These are phyloP conservation scores for Trialeurodes vaporariorum DNA, from an alignment of 1,140 invertebrate species.

Conservation along the genomic window DNA sequence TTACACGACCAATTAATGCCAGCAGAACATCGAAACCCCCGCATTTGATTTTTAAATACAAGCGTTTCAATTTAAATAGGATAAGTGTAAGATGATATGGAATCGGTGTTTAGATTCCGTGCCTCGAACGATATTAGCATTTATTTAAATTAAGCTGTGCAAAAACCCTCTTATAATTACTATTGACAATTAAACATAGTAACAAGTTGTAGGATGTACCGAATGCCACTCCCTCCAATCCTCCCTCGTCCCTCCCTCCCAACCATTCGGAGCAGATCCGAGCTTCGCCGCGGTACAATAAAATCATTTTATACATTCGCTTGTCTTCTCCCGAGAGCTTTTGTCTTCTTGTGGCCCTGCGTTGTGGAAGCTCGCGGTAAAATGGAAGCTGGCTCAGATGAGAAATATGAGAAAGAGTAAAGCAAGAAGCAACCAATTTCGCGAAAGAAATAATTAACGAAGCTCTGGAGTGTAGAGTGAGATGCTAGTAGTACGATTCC, in stretches of 20 bases:
- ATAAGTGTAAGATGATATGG: neutral
- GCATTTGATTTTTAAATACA: neutral
- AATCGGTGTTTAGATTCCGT: neutral
- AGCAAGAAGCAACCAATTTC: no score
- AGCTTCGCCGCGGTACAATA: neutral
- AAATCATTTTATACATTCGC: neutral
- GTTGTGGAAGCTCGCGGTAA: no score
- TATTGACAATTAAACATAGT: conserved; percentile 1
- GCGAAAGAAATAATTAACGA: no score
- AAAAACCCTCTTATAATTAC: neutral
- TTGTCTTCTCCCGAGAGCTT: neutral
- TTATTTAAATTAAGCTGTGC: conserved; percentile 1
- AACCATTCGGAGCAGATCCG: neutral
- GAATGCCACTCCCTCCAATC: no score
- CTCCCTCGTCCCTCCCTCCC: neutral
- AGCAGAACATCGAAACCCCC: neutral
- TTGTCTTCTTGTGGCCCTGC: no score
- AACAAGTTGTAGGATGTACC: neutral
- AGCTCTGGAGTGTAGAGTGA: no score
- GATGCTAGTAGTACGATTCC: no score
- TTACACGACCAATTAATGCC: neutral
- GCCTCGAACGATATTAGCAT: neutral
- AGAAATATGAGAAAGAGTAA: no score
- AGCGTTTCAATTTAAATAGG: neutral
- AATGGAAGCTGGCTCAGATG: no score